phyloP scores from a whole-genome alignment of 2,888 invertebrate genomes.

The Dryobotodes eremita region DNA sequence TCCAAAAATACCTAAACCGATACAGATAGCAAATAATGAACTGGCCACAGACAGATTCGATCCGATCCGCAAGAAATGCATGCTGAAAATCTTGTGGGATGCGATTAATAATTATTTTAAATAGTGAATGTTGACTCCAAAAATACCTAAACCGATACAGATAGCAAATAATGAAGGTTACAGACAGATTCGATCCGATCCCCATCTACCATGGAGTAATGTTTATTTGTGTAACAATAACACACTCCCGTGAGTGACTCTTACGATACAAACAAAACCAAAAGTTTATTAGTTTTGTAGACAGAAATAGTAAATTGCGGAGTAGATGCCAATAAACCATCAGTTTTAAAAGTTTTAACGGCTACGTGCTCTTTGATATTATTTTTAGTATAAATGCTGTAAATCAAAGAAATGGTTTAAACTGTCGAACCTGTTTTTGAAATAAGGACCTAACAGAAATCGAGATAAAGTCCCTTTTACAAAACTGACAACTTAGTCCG shows the following conservation, averaged over 20 bases:
- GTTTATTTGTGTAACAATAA: conserved; percentile 54
- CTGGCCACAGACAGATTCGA: conserved; percentile 23
- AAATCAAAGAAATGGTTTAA: too few species aligned
- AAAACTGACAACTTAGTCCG: too few species aligned
- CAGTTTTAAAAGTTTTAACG: conserved; percentile 39
- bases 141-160: background rate
- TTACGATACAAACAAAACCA: conserved; percentile 50
- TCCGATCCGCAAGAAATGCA: background rate
- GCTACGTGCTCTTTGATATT: conserved; percentile 16
- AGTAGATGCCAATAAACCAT: conserved; percentile 51
- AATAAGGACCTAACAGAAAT: too few species aligned
- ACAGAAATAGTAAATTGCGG: conserved; percentile 57
- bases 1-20: background rate
- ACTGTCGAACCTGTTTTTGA: too few species aligned
- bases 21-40: conserved; percentile 27
- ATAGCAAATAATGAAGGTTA: too few species aligned
- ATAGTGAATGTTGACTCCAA: background rate
- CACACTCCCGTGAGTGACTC: conserved; percentile 44
- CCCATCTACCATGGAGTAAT: conserved; percentile 25
- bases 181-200: too few species aligned
- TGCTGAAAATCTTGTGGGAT: background rate
- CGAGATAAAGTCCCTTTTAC: too few species aligned
- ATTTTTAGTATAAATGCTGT: conserved; percentile 11
- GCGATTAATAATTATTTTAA: conserved; percentile 3
- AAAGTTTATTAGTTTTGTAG: conserved; percentile 52